A percentile compares a stretch with the other conserved stretches of the same genome.
Conservation (phyloP, 2,888 invertebrate species). For the Synergus itoensis region DNA sequence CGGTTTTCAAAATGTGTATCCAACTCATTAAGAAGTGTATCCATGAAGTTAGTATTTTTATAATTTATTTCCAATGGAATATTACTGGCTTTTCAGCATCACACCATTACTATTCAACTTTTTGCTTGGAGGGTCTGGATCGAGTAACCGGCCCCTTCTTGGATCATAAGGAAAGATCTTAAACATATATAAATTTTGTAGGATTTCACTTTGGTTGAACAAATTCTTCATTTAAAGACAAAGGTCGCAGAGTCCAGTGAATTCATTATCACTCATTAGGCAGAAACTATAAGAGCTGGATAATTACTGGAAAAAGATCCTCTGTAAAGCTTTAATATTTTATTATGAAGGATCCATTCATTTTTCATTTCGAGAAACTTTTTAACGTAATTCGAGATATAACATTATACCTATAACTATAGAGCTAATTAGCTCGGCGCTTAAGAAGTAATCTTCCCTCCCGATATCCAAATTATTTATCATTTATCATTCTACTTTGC, state of each 20-base stretch:
- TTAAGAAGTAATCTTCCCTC: not conserved
- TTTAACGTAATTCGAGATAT: not conserved
- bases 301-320: too few relatives aligned
- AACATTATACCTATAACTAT: not conserved
- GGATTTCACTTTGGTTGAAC: too few relatives aligned
- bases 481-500: constrained; percentile 1
- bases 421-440: not conserved
- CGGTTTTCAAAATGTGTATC: not conserved
- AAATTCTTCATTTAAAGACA: too few relatives aligned
- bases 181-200: not conserved
- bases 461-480: not conserved
- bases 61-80: constrained; percentile 8
- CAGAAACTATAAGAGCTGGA: too few relatives aligned
- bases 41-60: not conserved
- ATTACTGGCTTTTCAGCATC: not conserved
- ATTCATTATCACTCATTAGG: too few relatives aligned
- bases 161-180: not conserved
- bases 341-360: too few relatives aligned
- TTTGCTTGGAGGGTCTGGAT: not conserved
- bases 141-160: not conserved
- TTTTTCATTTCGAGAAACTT: too few relatives aligned
- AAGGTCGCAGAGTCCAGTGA: too few relatives aligned
- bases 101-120: not conserved
- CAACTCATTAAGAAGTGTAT: not conserved
- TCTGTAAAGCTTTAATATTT: too few relatives aligned